Conservation (phyloP, 2,888 invertebrate genomes). For the Bembecia ichneumoniformis region DNA sequence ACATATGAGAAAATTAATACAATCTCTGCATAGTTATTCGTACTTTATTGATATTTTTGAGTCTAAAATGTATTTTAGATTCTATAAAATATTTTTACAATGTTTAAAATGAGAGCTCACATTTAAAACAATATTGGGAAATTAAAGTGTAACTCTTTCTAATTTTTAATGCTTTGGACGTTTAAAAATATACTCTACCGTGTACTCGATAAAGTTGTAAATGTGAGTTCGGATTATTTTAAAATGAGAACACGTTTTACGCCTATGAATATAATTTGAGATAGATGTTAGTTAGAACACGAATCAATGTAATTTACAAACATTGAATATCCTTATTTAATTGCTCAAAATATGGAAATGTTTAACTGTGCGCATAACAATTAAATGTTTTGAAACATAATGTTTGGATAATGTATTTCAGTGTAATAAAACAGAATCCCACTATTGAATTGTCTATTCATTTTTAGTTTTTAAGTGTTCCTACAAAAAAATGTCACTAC, state of each 20-base stretch:
- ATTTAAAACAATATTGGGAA: too few relatives aligned
- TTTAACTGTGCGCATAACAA: conserved; percentile 46
- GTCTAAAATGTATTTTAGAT: conserved; percentile 23
- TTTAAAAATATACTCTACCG: too few relatives aligned
- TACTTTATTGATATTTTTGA: conserved; percentile 23
- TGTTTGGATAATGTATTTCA: conserved; percentile 43
- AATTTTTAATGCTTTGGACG: too few relatives aligned
- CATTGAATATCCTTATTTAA: conserved; percentile 18
- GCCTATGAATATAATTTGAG: too few relatives aligned
- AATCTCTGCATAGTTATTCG: too few relatives aligned
- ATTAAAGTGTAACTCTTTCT: too few relatives aligned
- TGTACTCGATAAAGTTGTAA: neutral
- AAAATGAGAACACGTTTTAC: too few relatives aligned
- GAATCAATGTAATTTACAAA: conserved; percentile 12
- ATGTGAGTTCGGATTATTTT: too few relatives aligned
- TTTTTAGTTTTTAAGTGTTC: neutral
- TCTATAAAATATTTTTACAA: conserved; percentile 11
- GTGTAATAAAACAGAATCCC: conserved; percentile 53
- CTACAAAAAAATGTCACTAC: too few relatives aligned
- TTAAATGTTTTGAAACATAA: conserved; percentile 24
- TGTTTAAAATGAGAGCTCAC: neutral
- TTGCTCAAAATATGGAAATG: conserved; percentile 52
- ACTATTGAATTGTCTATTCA: conserved; percentile 26
- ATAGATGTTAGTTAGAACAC: too few relatives aligned
- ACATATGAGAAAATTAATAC: too few relatives aligned